Conservation (phyloP, 2,113 vertebrate species). For the Rhinopithecus roxellana region DNA sequence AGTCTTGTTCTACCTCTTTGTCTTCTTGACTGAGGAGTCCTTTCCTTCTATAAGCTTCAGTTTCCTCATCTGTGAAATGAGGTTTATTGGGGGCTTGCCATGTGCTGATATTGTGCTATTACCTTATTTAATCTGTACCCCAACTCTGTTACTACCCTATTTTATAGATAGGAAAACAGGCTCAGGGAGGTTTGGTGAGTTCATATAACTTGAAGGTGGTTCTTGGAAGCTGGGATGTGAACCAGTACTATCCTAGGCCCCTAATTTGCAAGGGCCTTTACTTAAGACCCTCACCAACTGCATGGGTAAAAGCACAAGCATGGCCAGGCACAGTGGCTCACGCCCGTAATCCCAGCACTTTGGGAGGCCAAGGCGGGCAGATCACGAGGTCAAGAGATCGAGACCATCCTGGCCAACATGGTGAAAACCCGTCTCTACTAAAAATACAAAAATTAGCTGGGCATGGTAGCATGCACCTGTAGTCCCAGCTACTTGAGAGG, state of each 20-base stretch:
- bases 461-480: rapidly evolving
- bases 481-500: too few relatives aligned
- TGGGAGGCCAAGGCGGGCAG: too few relatives aligned
- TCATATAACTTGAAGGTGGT: not conserved
- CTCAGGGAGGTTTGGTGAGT: not conserved
- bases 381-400: too few relatives aligned
- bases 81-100: not conserved
- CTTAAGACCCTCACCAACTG: not conserved
- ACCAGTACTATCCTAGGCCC: not conserved
- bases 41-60: not conserved
- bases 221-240: not conserved
- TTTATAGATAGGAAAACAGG: not conserved
- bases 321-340: not conserved
- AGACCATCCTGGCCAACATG: too few relatives aligned
- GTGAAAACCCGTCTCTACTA: too few relatives aligned
- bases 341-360: too few relatives aligned
- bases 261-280: not conserved
- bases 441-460: too few relatives aligned
- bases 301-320: not conserved
- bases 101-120: not conserved
- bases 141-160: not conserved
- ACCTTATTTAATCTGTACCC: not conserved
- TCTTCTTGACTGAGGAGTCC: not conserved
- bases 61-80: not conserved
- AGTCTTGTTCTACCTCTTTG: not conserved